Conservation (phyloP, 2,113 vertebrate genomes). For the Aspidoscelis tigris region DNA sequence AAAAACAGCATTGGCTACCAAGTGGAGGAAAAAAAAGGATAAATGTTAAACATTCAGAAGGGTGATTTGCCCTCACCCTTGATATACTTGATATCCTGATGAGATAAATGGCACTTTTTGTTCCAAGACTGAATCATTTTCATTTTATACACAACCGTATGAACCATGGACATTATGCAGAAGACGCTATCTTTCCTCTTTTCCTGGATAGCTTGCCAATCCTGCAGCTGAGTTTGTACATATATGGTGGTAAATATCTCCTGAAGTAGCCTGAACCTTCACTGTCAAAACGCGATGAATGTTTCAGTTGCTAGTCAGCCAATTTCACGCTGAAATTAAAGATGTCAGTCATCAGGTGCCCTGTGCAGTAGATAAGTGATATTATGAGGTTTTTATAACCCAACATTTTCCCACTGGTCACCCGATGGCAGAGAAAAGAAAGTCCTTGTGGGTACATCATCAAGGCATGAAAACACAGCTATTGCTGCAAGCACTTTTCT, state of each 20-base stretch:
- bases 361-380: slow-evolving; percentile 68
- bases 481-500: slow-evolving; percentile 54
- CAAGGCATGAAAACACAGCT: slow-evolving; percentile 52
- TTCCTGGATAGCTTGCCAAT: not conserved
- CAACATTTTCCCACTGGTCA: slow-evolving; percentile 50
- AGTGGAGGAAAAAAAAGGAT: slow-evolving; percentile 18
- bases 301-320: slow-evolving; percentile 67
- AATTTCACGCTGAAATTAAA: slow-evolving; percentile 77
- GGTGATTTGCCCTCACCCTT: slow-evolving; percentile 29
- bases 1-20: no score
- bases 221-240: slow-evolving; percentile 32
- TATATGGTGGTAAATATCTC: slow-evolving; percentile 57
- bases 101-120: slow-evolving; percentile 70
- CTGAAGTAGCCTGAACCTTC: slow-evolving; percentile 25
- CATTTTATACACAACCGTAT: no score
- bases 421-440: slow-evolving; percentile 41
- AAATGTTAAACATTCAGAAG: slow-evolving; percentile 63
- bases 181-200: not conserved
- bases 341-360: slow-evolving; percentile 74
- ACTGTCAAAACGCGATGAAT: slow-evolving; percentile 65
- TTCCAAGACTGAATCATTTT: slow-evolving; percentile 20
- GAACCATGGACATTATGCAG: no score
- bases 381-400: slow-evolving; percentile 53
- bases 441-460: slow-evolving; percentile 42
- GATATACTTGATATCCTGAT: slow-evolving; percentile 50